Base-by-base conservation (phyloP, 1,140 invertebrate genomes). In the Drepana arcuata region DNA sequence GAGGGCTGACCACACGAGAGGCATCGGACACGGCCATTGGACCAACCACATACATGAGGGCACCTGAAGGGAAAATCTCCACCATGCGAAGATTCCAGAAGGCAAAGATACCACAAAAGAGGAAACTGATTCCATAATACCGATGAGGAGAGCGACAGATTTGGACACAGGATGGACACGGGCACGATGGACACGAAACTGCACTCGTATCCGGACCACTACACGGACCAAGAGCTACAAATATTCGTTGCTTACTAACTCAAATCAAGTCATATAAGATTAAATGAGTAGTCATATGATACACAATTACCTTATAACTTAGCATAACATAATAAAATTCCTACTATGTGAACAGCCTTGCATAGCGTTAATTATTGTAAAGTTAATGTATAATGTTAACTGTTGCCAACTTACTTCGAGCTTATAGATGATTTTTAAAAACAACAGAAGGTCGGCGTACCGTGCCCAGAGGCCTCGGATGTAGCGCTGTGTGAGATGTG, bases 381-480 rank as follows among this genome's bases (percentile, higher is more conserved):
- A 41, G 16, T 14, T 24, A 41, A 16, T 34, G 14, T 41, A 26
- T 51, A 41, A 38, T 33, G 42, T 42, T 52, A 35, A 45, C 34
- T 44, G 29, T 26, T 49, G 39, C 45, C 35, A 45, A 51, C 38
- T 47, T 48, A 57, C 52, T 56, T 60, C 71, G 66, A 81, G 73
- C 61, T 79, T 70, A 79, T 77, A 73, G 71, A 66, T 57, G 61
- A 67, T 75, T 79, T 78, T 79, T 71, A 81, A 77, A 74, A 77
- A 77, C 70, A 71, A 81, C 77, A 81, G 78, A 78, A 77, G 78
- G 74, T 77, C n/a, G 71, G 73, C 68, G 69, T 68, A 63, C 66
- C 68, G 72, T 75, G 69, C 62, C 69, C 70, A 56, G 74, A 66
- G 70, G 65, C 68, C 67, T 68, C 71, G n/a, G 72, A 75, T 80